phyloP scores from a whole-genome alignment of 1,140 invertebrate genomes.

The Ceratoteleas bidentatus region DNA sequence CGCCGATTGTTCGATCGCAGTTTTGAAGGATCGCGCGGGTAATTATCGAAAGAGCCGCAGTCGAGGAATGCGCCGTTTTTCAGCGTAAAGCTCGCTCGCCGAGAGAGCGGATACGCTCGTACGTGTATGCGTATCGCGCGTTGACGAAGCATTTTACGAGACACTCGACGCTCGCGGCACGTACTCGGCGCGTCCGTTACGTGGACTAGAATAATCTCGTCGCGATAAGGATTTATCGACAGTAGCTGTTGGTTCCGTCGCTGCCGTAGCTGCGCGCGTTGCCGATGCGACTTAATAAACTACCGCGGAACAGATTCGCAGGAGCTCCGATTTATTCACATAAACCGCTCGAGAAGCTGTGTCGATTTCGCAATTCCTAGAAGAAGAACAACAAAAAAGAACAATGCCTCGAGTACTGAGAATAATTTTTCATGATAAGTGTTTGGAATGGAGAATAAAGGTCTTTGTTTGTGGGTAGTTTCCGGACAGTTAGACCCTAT shows the following conservation, averaged over 20 bases:
- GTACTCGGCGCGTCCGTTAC: constrained; percentile 60
- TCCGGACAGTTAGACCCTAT: too few species aligned
- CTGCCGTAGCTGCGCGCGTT: constrained; percentile 35
- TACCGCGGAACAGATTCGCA: constrained; percentile 23
- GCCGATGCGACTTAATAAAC: constrained; percentile 48
- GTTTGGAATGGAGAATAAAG: too few species aligned
- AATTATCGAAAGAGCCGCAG: constrained; percentile 39
- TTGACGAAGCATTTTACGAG: constrained; percentile 68
- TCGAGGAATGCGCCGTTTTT: constrained; percentile 42
- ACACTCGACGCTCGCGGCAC: constrained; percentile 53
- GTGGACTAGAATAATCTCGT: constrained; percentile 68
- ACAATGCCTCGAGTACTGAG: too few species aligned
- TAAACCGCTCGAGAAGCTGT: constrained; percentile 19
- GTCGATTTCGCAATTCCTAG: constrained; percentile 4
- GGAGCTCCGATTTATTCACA: constrained; percentile 11
- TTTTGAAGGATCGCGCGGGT: constrained; percentile 25
- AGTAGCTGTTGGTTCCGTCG: constrained; percentile 52
- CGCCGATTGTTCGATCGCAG: constrained; percentile 7
- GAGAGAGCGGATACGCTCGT: constrained; percentile 17
- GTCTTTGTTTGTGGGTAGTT: too few species aligned
- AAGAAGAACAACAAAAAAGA: too few species aligned
- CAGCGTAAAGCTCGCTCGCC: constrained; percentile 28
- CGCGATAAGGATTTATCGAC: constrained; percentile 67
- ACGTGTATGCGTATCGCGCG: constrained; percentile 57
- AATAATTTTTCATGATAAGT: too few species aligned